Conservation (phyloP, 2,888 invertebrate genomes). For the Cryptophagus acutangulus region DNA sequence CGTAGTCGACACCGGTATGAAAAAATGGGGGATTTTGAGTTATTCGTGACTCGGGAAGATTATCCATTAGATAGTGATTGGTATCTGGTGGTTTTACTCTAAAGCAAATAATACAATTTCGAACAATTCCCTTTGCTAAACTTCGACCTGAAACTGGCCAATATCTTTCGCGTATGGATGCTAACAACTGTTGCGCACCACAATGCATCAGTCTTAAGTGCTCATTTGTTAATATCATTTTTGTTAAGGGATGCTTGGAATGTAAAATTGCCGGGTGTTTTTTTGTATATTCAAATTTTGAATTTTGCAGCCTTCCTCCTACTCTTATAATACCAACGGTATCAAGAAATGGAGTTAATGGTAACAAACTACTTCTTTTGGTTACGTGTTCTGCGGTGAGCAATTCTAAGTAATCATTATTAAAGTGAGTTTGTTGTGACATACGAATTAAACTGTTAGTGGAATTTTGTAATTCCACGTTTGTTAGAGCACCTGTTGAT, state of each 20-base stretch:
- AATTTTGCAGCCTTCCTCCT: slow-evolving; percentile 10
- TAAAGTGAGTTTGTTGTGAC: neutral
- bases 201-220: slow-evolving; percentile 12
- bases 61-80: too few relatives aligned
- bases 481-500: neutral
- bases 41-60: neutral
- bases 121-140: too few relatives aligned
- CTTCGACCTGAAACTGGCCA: slow-evolving; percentile 2
- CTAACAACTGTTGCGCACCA: slow-evolving; percentile 10
- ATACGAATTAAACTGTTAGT: neutral
- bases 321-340: slow-evolving; percentile 6
- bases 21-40: neutral
- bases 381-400: neutral
- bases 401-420: neutral
- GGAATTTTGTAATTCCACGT: neutral
- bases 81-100: too few relatives aligned
- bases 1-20: neutral
- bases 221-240: neutral
- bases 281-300: slow-evolving; percentile 2
- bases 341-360: slow-evolving; percentile 10
- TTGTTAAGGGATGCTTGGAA: slow-evolving; percentile 5
- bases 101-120: too few relatives aligned
- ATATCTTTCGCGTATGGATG: neutral
- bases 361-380: neutral
- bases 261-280: slow-evolving; percentile 10